Conservation (phyloP, 2,113 vertebrate species). For the Tursiops truncatus region DNA sequence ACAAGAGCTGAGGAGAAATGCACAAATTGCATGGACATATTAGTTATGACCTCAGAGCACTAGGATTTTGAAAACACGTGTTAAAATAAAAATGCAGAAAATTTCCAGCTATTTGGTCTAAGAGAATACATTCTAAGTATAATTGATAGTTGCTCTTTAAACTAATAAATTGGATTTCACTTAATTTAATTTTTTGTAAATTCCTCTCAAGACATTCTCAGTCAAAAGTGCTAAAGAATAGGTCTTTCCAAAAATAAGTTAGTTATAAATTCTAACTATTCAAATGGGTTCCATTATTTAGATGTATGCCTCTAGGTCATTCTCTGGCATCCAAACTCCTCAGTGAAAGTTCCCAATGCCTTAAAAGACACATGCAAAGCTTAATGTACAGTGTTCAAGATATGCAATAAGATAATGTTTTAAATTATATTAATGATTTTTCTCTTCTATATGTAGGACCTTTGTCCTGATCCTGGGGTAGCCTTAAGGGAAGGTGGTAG, state of each 20-base stretch:
- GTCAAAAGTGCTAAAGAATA: conserved; percentile 4
- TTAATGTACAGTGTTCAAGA: not conserved
- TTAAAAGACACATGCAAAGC: not conserved
- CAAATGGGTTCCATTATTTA: not conserved
- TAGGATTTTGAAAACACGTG: not conserved
- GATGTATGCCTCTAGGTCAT: not conserved
- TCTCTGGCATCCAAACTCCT: not conserved
- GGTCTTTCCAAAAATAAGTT: not conserved
- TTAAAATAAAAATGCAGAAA: not conserved
- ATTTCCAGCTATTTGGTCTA: not conserved
- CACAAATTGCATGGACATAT: not conserved
- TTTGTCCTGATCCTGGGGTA: not conserved
- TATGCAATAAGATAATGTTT: not conserved
- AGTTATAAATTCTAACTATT: not conserved
- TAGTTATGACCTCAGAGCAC: not conserved
- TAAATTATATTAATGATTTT: not conserved
- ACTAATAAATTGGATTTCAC: not conserved
- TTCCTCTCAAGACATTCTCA: not conserved
- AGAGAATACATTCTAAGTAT: not conserved
- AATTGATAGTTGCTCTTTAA: not conserved
- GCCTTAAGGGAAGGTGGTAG: not conserved
- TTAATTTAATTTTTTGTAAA: not conserved
- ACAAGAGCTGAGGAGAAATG: conserved; percentile 54
- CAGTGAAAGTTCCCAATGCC: not conserved
- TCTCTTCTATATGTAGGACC: not conserved